Evolutionary conservation across 2,888 invertebrate species (phyloP).

Genomic region (Dusona sp.): DNA sequence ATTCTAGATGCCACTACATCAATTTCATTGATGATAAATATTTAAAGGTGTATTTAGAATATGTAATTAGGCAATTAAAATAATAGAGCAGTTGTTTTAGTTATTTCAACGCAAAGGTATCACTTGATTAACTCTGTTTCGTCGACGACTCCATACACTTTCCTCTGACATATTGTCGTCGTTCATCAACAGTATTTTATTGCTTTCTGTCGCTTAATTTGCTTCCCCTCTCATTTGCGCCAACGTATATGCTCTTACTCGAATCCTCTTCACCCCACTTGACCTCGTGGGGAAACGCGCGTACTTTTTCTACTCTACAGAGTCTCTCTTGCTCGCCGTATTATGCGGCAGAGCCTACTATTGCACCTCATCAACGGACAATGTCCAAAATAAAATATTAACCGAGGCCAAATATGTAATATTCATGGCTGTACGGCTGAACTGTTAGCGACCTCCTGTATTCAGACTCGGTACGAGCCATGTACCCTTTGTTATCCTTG

Average conservation of each 20-base stretch:
- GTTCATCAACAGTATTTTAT: constrained; percentile 21
- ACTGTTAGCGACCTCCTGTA: constrained; percentile 49
- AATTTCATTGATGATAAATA: constrained; percentile 13
- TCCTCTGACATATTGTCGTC: constrained; percentile 26
- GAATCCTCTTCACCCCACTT: constrained; percentile 43
- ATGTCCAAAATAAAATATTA: constrained; percentile 78
- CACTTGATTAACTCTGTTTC: background rate
- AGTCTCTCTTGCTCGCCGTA: constrained; percentile 46
- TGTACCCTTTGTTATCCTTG: constrained; percentile 60
- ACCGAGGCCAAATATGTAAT: constrained; percentile 77
- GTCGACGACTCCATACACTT: background rate
- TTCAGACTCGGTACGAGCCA: constrained; percentile 43
- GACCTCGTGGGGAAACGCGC: constrained; percentile 46
- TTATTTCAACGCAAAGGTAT: background rate
- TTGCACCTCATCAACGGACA: constrained; percentile 78
- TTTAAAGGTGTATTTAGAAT: background rate
- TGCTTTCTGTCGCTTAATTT: constrained; percentile 34
- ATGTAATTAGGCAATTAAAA: background rate
- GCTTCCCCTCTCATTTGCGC: constrained; percentile 43
- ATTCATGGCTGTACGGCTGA: constrained; percentile 73
- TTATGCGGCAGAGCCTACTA: constrained; percentile 60
- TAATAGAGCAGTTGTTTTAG: background rate
- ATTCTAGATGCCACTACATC: background rate
- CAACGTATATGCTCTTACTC: constrained; percentile 26
- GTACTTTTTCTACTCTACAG: constrained; percentile 57